Evolutionary conservation across 2,113 vertebrate genomes (phyloP).

Genomic region (Rhinolophus ferrumequinum): DNA sequence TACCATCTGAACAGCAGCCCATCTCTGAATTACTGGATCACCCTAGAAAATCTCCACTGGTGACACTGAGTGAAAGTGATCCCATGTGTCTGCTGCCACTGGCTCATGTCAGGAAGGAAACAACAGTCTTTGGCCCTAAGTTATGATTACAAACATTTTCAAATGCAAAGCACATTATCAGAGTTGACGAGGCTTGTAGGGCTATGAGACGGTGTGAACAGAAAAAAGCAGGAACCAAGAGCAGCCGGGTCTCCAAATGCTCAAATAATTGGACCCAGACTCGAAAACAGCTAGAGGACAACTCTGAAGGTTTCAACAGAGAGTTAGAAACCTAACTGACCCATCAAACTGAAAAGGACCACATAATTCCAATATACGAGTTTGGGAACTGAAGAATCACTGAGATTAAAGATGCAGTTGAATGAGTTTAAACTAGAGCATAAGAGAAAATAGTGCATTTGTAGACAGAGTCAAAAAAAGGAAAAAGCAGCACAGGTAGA

Average conservation of each 20-base stretch:
- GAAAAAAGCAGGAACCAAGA: not conserved
- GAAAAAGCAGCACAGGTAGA: not conserved
- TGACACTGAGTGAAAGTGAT: too few species aligned
- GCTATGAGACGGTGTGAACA: not conserved
- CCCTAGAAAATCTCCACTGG: too few species aligned
- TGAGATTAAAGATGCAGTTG: not conserved
- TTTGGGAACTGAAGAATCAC: not conserved
- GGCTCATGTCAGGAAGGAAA: too few species aligned
- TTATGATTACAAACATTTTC: not conserved
- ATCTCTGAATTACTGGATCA: too few species aligned
- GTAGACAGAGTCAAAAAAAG: not conserved
- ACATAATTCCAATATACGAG: not conserved
- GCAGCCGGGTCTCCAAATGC: not conserved
- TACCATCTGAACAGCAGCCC: too few species aligned
- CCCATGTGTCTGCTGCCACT: too few species aligned
- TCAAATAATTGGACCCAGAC: not conserved
- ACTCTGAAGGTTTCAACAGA: not conserved
- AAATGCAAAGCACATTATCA: not conserved
- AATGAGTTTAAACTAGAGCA: not conserved
- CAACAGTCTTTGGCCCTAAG: not conserved
- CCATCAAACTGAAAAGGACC: not conserved
- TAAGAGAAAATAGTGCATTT: not conserved
- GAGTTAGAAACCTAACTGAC: not conserved
- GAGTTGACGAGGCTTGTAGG: not conserved
- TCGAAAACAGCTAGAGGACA: not conserved